A percentile compares a stretch with the other conserved stretches of the same genome.
Evolutionary conservation across 2,113 vertebrate species (phyloP).

Genomic region (Xenotilapia leptura): DNA sequence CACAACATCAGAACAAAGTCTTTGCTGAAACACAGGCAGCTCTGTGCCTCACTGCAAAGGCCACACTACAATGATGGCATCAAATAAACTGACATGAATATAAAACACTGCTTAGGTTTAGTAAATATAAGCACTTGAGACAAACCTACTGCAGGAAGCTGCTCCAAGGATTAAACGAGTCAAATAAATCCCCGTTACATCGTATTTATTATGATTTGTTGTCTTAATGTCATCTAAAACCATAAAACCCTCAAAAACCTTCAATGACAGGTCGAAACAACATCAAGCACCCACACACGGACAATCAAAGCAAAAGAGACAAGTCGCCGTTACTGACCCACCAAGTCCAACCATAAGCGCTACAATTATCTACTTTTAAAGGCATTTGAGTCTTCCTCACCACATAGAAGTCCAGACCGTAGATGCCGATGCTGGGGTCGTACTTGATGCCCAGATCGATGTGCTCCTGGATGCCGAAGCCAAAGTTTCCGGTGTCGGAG

Average conservation of each 20-base stretch:
- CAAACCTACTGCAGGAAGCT: neutral
- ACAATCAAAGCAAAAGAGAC: neutral
- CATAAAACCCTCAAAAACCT: neutral
- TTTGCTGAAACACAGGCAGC: neutral
- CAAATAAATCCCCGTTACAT: fast-evolving
- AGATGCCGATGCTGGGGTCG: conserved; percentile 97
- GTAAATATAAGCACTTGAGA: neutral
- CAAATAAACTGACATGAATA: fast-evolving
- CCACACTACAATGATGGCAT: neutral
- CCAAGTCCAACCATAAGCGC: neutral
- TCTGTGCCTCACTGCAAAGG: neutral
- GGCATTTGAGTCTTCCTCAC: conserved; percentile 62
- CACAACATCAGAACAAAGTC: neutral
- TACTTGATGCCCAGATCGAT: conserved; percentile 99
- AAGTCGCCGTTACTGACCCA: fast-evolving
- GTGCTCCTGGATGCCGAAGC: conserved; percentile 98
- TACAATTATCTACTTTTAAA: neutral
- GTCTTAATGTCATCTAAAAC: neutral
- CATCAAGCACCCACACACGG: fast-evolving
- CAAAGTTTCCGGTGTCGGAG: conserved; percentile 97
- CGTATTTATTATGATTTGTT: fast-evolving
- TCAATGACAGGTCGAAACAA: fast-evolving
- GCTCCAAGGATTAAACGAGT: neutral
- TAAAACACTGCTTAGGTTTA: neutral
- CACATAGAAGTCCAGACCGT: conserved; percentile 98